Evolutionary conservation across 2,797 vertebrate species (phyloP).

Genomic region (Toxotes lorentzi): DNA sequence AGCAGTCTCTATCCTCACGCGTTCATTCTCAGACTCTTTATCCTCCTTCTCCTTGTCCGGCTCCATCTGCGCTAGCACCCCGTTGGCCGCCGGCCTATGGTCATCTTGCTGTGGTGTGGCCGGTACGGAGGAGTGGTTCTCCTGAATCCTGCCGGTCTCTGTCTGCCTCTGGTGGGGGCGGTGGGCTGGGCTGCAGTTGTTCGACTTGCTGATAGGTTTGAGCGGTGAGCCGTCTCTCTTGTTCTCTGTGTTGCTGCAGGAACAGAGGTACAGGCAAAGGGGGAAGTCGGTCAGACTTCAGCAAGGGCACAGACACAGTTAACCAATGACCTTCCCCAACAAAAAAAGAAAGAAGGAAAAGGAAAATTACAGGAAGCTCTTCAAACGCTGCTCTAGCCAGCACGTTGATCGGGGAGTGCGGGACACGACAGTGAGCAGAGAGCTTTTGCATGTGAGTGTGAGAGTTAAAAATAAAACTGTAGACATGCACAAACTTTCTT

Average conservation of each 20-base stretch:
- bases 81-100: slow-evolving; percentile 70
- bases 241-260: slow-evolving; percentile 76
- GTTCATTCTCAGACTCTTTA: slow-evolving; percentile 4
- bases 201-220: slow-evolving; percentile 76
- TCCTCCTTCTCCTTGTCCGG: slow-evolving; percentile 59
- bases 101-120: slow-evolving; percentile 66
- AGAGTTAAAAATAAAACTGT: slow-evolving; percentile 83
- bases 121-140: slow-evolving; percentile 41
- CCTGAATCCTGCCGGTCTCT: slow-evolving; percentile 44
- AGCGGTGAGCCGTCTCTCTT: slow-evolving; percentile 76
- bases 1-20: slow-evolving; percentile 41
- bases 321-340: neutral
- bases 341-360: neutral
- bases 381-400: slow-evolving; percentile 3
- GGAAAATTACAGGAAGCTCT: slow-evolving; percentile 25
- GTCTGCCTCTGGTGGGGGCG: slow-evolving; percentile 49
- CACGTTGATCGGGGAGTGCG: slow-evolving; percentile 22
- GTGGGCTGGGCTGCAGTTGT: slow-evolving; percentile 78
- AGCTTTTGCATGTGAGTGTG: slow-evolving; percentile 41
- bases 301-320: slow-evolving; percentile 13
- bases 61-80: slow-evolving; percentile 81
- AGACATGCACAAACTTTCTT: slow-evolving; percentile 74
- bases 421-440: slow-evolving; percentile 20
- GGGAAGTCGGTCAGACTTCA: slow-evolving; percentile 64
- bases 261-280: slow-evolving; percentile 60